Evolutionary conservation across 2,113 vertebrate genomes (phyloP), one percentile per base, ranked within the genome.

Genomic region (Colaptes auratus): DNA sequence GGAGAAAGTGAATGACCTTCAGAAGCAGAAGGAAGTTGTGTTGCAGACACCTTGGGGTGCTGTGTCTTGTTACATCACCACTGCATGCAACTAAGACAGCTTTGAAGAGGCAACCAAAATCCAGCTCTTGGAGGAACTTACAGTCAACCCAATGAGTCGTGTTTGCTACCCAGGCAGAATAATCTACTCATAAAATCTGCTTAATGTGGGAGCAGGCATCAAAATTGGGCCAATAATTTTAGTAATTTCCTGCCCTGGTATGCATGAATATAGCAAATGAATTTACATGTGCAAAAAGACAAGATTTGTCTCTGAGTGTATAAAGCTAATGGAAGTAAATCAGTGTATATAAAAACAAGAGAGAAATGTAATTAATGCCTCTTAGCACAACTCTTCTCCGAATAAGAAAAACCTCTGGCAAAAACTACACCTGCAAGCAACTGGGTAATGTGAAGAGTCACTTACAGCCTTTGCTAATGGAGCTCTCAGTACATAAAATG

Each of bases 401-500:
- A 63, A 36, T 71, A 88, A 65, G 46, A 96, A 83, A 70, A 83
- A 70, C 42, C 56, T 71, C 56, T 31, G 31, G 64, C 64, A 86
- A 86, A 76, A 88, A 8, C 52, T 36, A 30, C 36, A 91, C 76
- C 79, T 88, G 64, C 23, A 8, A 77, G 48, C 21, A 59, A 48
- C 16, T 18, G 77, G 25, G 33, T 87, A 79, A 78, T 86, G n/a
- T 46, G 2, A 70, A 93, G 72, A 71, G 75, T 55, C 65, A 60
- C 36, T 88, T 85, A 53, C 7, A 82, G 50, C 39, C 15, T 0
- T 39, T 0, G 2, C n/a, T 94, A 86, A 90, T 81, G 88, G 75
- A 96, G 75, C 36, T 91, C 82, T 93, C 72, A 81, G 82, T 67
- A n/a, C 1, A 15, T 89, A 67, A 96, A 94, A 81, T 28, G 19